These are phyloP conservation scores for Cremastobaeus sp. DNA, from an alignment of 2,888 invertebrate genomes.

Conservation along the genomic window DNA sequence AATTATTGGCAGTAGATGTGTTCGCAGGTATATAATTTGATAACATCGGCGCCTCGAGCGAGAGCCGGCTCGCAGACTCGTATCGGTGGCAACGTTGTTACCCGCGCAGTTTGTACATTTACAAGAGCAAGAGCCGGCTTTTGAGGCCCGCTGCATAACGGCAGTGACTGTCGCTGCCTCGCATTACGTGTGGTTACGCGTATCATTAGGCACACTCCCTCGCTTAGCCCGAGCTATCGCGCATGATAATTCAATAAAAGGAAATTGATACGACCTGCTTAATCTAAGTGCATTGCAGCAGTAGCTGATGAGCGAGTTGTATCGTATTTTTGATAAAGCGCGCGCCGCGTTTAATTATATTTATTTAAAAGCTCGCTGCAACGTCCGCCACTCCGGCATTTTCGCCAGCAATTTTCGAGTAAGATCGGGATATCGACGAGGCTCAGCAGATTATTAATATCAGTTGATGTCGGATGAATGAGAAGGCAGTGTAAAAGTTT, in stretches of 20 bases:
- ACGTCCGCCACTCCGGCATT: no score
- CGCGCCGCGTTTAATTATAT: slow-evolving; percentile 5
- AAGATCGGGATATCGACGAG: no score
- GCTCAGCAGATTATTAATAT: no score
- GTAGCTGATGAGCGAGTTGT: slow-evolving; percentile 29
- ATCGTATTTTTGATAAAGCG: slow-evolving; percentile 31
- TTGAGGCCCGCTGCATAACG: slow-evolving; percentile 38
- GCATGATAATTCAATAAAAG: slow-evolving; percentile 68
- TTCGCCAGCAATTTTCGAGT: no score
- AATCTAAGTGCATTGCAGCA: slow-evolving; percentile 62
- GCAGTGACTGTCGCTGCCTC: slow-evolving; percentile 64
- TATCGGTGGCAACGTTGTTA: slow-evolving; percentile 57
- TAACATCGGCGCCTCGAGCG: slow-evolving; percentile 68
- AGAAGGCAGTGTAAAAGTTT: no score
- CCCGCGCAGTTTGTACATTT: slow-evolving; percentile 57
- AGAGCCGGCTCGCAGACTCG: slow-evolving; percentile 38
- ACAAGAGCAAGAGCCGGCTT: slow-evolving; percentile 42
- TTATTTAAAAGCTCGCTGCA: no score
- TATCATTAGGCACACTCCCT: slow-evolving; percentile 70
- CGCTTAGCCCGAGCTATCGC: slow-evolving; percentile 63
- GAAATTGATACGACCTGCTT: slow-evolving; percentile 66
- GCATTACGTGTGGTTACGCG: slow-evolving; percentile 74
- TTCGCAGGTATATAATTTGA: slow-evolving; percentile 72
- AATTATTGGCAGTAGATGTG: slow-evolving; percentile 73
- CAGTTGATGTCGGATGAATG: no score